Conservation (phyloP, 2,888 invertebrate genomes). For the Colostygia pectinataria region DNA sequence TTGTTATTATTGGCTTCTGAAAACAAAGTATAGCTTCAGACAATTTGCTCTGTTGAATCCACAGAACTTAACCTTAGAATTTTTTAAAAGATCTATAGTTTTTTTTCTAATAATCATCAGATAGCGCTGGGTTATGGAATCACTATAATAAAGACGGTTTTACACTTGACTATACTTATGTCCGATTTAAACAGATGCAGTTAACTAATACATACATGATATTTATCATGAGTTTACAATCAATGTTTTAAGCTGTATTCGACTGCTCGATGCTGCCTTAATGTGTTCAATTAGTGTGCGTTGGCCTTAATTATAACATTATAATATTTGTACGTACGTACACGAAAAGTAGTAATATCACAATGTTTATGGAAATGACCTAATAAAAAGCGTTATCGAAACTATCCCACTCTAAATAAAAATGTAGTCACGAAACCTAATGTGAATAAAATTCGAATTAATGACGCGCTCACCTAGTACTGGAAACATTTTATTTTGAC, state of each 20-base stretch:
- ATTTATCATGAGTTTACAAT: too few species aligned
- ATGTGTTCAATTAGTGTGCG: neutral
- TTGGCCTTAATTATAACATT: constrained; percentile 25
- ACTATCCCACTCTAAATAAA: constrained; percentile 55
- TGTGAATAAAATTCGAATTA: constrained; percentile 73
- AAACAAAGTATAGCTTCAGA: constrained; percentile 1
- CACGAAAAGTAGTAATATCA: constrained; percentile 19
- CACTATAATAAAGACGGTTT: too few species aligned
- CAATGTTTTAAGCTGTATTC: too few species aligned
- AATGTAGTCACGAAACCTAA: constrained; percentile 61
- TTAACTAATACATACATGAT: too few species aligned
- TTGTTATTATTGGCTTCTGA: neutral
- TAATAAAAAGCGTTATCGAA: constrained; percentile 55
- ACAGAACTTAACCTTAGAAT: neutral
- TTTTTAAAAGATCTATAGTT: too few species aligned
- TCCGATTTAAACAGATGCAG: too few species aligned
- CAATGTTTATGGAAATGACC: constrained; percentile 44
- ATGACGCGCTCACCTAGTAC: constrained; percentile 64
- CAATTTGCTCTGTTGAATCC: constrained; percentile 4
- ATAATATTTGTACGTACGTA: constrained; percentile 17
- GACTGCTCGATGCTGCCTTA: too few species aligned
- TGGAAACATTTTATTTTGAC: constrained; percentile 75
- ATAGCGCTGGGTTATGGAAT: too few species aligned
- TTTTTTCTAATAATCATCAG: too few species aligned
- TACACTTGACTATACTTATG: too few species aligned